Conservation (phyloP, 2,797 vertebrate species). For the Typhlichthys eigenmanni region DNA sequence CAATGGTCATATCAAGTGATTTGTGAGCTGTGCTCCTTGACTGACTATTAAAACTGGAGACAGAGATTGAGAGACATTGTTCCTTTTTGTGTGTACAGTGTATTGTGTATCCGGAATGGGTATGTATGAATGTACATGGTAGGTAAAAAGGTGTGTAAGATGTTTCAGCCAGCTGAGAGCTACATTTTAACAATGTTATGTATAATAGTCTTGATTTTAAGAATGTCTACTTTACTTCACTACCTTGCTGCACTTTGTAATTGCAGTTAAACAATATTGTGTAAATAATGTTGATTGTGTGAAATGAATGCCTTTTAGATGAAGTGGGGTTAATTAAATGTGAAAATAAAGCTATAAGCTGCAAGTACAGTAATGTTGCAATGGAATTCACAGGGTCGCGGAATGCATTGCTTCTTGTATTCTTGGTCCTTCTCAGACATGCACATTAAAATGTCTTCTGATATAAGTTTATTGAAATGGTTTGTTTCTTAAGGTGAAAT, state of each 20-base stretch:
- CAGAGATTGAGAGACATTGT: slow-evolving; percentile 11
- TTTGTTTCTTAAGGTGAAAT: not conserved
- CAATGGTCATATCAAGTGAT: slow-evolving; percentile 36
- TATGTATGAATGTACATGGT: slow-evolving; percentile 49
- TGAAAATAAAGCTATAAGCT: slow-evolving; percentile 53
- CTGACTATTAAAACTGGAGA: slow-evolving; percentile 25
- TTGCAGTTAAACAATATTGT: slow-evolving; percentile 24
- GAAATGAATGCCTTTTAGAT: slow-evolving; percentile 36
- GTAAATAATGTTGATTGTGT: slow-evolving; percentile 31
- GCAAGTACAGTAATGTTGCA: slow-evolving; percentile 34
- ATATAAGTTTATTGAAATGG: slow-evolving; percentile 8
- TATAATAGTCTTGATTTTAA: slow-evolving; percentile 21
- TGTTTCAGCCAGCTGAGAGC: slow-evolving; percentile 29
- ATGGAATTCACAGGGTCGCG: slow-evolving; percentile 17
- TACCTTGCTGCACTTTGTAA: slow-evolving; percentile 15
- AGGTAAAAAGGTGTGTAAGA: slow-evolving; percentile 30
- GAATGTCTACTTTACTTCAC: slow-evolving; percentile 10
- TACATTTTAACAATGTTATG: slow-evolving; percentile 26
- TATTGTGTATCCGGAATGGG: slow-evolving; percentile 41
- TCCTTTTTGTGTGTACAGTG: slow-evolving; percentile 34
- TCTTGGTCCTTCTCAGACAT: slow-evolving; percentile 54
- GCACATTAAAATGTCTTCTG: slow-evolving; percentile 51
- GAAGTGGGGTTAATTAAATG: slow-evolving; percentile 46
- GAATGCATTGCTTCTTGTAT: slow-evolving; percentile 49
- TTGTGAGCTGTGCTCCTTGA: slow-evolving; percentile 59